These are phyloP conservation scores for Cricetomys ansorgei DNA, from an alignment of 2,113 vertebrate genomes.

Conservation along the genomic window DNA sequence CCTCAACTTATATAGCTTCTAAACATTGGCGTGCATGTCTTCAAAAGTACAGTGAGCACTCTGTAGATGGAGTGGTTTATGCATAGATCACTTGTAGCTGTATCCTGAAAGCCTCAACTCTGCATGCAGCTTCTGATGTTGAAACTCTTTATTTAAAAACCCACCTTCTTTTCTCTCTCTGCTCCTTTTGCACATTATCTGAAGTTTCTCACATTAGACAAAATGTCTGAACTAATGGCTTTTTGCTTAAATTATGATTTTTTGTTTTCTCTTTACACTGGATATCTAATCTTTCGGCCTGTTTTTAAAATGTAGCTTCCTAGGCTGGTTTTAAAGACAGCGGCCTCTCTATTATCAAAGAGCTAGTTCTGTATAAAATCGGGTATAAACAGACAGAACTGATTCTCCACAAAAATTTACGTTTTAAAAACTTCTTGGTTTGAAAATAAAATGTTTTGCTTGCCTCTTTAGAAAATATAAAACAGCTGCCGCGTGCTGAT, in stretches of 20 bases:
- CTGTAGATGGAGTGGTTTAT: constrained; percentile 79
- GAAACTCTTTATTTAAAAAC: constrained; percentile 48
- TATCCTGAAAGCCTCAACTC: constrained; percentile 84
- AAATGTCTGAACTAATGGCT: constrained; percentile 79
- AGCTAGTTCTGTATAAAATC: constrained; percentile 82
- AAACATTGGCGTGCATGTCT: constrained; percentile 86
- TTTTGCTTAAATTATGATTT: constrained; percentile 63
- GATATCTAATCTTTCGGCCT: constrained; percentile 78
- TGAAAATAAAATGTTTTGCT: not conserved
- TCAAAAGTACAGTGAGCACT: constrained; percentile 73
- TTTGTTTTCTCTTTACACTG: constrained; percentile 71
- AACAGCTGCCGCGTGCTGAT: constrained; percentile 14
- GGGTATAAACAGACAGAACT: constrained; percentile 10
- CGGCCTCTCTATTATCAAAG: constrained; percentile 81
- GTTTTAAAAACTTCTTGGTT: not conserved
- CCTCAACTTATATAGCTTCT: constrained; percentile 79
- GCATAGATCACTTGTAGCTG: constrained; percentile 80
- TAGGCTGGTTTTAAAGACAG: constrained; percentile 88
- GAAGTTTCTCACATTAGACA: constrained; percentile 73
- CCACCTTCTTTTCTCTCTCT: constrained; percentile 61
- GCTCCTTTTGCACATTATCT: constrained; percentile 75
- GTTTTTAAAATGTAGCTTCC: constrained; percentile 87
- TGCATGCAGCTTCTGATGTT: constrained; percentile 87
- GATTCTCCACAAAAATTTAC: not conserved
- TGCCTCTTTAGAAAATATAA: constrained; percentile 34